phyloP scores from a whole-genome alignment of 2,888 invertebrate species.

The Lordiphosa fenestrarum region DNA sequence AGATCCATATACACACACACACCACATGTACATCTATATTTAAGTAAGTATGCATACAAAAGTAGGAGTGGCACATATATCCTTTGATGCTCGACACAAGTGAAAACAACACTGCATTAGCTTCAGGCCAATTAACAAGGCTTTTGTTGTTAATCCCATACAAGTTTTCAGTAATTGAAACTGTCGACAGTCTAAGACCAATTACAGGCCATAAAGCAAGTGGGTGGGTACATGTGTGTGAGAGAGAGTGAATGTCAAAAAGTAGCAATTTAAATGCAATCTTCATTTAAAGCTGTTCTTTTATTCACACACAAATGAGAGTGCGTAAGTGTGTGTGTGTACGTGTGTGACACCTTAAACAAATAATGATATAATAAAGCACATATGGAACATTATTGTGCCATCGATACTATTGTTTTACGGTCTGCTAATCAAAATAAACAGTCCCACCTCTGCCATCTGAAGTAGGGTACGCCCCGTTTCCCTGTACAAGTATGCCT shows the following conservation, averaged over 20 bases:
- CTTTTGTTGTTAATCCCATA: constrained; percentile 43
- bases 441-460: constrained; percentile 32
- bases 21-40: neutral
- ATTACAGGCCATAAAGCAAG: constrained; percentile 32
- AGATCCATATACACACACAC: neutral
- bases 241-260: constrained; percentile 20
- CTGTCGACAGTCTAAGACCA: constrained; percentile 46
- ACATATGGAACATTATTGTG: constrained; percentile 38
- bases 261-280: constrained; percentile 41
- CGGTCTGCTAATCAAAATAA: constrained; percentile 69
- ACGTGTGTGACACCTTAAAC: constrained; percentile 46
- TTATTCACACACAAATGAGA: constrained; percentile 33
- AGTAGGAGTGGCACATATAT: constrained; percentile 18
- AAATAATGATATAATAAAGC: constrained; percentile 66
- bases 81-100: constrained; percentile 46
- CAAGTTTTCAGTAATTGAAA: constrained; percentile 49
- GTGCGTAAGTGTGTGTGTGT: constrained; percentile 13
- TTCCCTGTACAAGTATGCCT: constrained; percentile 9
- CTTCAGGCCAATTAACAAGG: constrained; percentile 45
- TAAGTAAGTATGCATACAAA: constrained; percentile 1
- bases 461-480: constrained; percentile 9
- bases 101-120: constrained; percentile 47
- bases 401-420: constrained; percentile 66
- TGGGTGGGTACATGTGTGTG: constrained; percentile 5
- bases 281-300: constrained; percentile 46